Conservation (phyloP, 2,113 vertebrate species). For the Okapia johnstoni region DNA sequence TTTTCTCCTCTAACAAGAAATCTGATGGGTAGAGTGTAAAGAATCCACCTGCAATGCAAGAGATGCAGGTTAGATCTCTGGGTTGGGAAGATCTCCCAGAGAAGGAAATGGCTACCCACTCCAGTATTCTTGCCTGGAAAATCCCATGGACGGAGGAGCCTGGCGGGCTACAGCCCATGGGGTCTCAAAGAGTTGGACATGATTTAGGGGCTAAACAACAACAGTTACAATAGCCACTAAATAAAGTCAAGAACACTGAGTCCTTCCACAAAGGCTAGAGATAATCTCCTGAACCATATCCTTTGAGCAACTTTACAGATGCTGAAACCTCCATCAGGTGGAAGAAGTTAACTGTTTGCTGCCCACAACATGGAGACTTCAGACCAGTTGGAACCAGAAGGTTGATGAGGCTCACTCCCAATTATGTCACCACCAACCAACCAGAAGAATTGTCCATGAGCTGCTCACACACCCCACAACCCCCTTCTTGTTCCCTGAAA, state of each 20-base stretch:
- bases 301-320: background rate
- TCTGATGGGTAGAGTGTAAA: background rate
- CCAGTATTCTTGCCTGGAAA: background rate
- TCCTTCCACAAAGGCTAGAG: background rate
- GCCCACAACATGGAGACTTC: background rate
- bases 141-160: background rate
- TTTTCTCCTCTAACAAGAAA: background rate
- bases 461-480: no score
- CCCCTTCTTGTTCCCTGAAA: background rate
- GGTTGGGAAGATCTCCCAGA: background rate
- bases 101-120: background rate
- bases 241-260: background rate
- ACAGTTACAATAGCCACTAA: background rate
- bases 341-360: background rate
- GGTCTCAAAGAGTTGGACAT: background rate
- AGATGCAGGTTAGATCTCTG: background rate
- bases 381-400: background rate
- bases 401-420: background rate
- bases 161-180: background rate
- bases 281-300: background rate
- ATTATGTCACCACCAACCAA: background rate
- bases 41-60: background rate
- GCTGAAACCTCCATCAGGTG: background rate
- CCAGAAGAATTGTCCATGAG: background rate
- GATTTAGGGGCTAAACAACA: background rate